Evolutionary conservation across 2,797 vertebrate genomes (phyloP), one percentile per base, ranked within the genome.

Genomic region (Paguma larvata): DNA sequence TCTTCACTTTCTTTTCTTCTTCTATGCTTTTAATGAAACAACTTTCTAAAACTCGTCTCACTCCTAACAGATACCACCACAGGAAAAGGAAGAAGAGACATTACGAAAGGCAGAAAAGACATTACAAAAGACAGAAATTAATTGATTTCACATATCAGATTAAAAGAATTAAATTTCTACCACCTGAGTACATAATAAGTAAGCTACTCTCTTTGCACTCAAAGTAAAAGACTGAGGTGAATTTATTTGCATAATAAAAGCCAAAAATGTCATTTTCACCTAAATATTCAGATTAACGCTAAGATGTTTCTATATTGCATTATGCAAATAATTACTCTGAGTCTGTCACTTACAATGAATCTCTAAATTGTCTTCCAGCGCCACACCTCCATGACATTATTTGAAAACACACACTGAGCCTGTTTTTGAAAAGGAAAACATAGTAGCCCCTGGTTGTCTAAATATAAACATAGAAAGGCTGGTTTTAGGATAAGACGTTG

Each of bases 211-310:
- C 65, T 73, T 44, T 72, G 62, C 25, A 91, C 65, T 85, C 41
- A 94, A 95, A 89, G 72, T 82, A 85, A 94, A 95, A 13, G 34
- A 95, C 34, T 62, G 16, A 92, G 59, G 48, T 1, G 68, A 80
- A 78, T 86, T 88, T 32, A 95, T 97, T 94, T 97, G 51, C 73
- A 94, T 95, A 96, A 96, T 92, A 97, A 96, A 94, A 97, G 34
- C 46, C 82, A 83, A 92, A 95, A 92, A 41, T 86, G n/a, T 96
- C 77, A 85, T 25, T 96, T 97, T 97, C 70, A 75, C 68, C 85
- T 92, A 86, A 94, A 95, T 79, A 94, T 80, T 95, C 62, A 84
- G 13, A 53, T 85, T 86, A 86, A 80, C 34, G 6, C 14, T 91
- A 94, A 93, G 5, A 83, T 72, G 7, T 93, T 94, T 89, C 72